These are phyloP conservation scores for Ophraella communa DNA, from an alignment of 2,888 invertebrate genomes.

Conservation along the genomic window DNA sequence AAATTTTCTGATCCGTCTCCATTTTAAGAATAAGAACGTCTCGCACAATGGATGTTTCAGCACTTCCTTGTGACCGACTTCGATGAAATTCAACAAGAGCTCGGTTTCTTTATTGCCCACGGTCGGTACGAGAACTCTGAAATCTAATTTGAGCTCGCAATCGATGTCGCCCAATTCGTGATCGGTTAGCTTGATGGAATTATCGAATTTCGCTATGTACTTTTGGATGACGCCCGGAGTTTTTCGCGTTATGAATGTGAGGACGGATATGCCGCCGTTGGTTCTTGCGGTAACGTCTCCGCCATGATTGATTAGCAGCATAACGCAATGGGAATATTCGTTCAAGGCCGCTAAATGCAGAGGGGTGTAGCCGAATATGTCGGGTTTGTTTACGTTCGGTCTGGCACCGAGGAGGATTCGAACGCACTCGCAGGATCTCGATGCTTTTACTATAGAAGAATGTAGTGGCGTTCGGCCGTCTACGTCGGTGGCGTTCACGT, in stretches of 20 bases:
- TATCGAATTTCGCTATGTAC: constrained; percentile 68
- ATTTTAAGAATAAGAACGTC: constrained; percentile 83
- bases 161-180: constrained; percentile 87
- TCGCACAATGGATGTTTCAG: constrained; percentile 85
- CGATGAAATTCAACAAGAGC: constrained; percentile 73
- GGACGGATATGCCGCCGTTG: constrained; percentile 79
- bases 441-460: constrained; percentile 80
- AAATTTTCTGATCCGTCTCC: constrained; percentile 82
- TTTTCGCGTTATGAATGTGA: constrained; percentile 83
- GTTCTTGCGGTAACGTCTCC: constrained; percentile 83
- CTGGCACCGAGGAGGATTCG: constrained; percentile 69
- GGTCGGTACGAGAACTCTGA: constrained; percentile 68
- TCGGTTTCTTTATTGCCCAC: constrained; percentile 75
- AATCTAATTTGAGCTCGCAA: constrained; percentile 78
- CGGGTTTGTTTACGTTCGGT: constrained; percentile 77
- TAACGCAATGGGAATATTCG: constrained; percentile 79
- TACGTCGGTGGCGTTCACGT: constrained; percentile 66
- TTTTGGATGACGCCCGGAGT: constrained; percentile 83
- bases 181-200: constrained; percentile 76
- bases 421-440: constrained; percentile 74
- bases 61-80: constrained; percentile 80
- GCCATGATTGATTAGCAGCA: constrained; percentile 76
- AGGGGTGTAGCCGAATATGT: constrained; percentile 84
- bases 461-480: constrained; percentile 83
- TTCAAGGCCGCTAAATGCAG: constrained; percentile 83